A percentile compares a stretch with the other conserved stretches of the same genome.
These are phyloP conservation scores for Chaetorhynchus papuensis DNA, from an alignment of 2,113 vertebrate species.

Conservation along the genomic window DNA sequence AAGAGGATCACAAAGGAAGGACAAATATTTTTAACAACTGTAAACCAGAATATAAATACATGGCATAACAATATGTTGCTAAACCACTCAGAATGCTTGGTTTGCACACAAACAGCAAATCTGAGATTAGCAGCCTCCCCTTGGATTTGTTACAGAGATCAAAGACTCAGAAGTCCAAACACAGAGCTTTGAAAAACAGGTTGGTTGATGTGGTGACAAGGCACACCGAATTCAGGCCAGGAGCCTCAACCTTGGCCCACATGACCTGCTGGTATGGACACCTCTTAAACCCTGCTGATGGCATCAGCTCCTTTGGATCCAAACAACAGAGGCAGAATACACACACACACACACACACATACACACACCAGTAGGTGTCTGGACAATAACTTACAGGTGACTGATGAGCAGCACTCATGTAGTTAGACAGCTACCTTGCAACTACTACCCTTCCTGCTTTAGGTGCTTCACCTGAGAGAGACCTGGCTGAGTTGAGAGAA, in stretches of 20 bases:
- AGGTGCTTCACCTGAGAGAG: not conserved
- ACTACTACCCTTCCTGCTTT: not conserved
- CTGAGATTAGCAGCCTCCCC: not conserved
- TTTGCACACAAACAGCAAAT: not conserved
- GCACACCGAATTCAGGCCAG: not conserved
- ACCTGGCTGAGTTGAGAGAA: not conserved
- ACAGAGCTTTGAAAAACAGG: not conserved
- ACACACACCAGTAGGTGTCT: not conserved
- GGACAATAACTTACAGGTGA: not conserved
- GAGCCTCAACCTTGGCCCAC: not conserved
- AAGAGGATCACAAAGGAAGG: not conserved
- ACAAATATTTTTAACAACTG: not conserved
- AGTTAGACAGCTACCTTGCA: not conserved
- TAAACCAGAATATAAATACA: not conserved
- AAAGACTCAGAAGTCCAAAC: not conserved
- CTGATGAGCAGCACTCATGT: not conserved
- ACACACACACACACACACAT: not conserved
- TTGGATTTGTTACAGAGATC: accelerated
- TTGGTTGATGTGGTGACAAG: accelerated
- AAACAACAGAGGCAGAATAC: not conserved
- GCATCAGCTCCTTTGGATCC: not conserved
- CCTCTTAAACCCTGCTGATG: not conserved
- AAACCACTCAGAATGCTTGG: not conserved
- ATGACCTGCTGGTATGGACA: not conserved
- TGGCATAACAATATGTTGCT: not conserved